A percentile compares a stretch with the other conserved stretches of the same genome.
These are phyloP conservation scores for Amblyjoppa fuscipennis DNA, from an alignment of 2,888 invertebrate species.

Conservation along the genomic window DNA sequence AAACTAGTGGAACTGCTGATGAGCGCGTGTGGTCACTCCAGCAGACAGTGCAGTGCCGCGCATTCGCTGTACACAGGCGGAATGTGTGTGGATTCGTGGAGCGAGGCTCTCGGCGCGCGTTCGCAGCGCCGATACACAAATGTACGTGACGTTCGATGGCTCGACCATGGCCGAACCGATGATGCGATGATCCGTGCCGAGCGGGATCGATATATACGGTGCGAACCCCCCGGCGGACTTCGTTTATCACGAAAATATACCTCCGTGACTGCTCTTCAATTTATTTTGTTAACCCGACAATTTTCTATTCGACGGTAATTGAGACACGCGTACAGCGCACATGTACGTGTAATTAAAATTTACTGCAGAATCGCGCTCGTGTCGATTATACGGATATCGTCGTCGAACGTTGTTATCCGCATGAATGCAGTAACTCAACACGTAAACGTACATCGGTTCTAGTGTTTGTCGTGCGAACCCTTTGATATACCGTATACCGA, in stretches of 20 bases:
- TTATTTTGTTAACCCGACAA: not conserved
- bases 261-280: not conserved
- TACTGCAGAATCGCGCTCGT: not conserved
- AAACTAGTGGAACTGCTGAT: conserved; percentile 17
- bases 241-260: not conserved
- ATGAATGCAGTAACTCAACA: not conserved
- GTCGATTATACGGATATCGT: not conserved
- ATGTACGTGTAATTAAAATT: not conserved
- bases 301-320: not conserved
- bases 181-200: conserved; percentile 47
- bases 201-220: not conserved
- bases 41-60: not conserved
- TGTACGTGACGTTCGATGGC: conserved; percentile 52
- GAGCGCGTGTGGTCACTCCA: conserved; percentile 24
- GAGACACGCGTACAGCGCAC: not conserved
- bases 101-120: not conserved
- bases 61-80: not conserved
- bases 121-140: conserved; percentile 15
- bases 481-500: not conserved
- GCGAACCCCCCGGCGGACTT: not conserved
- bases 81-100: conserved; percentile 9
- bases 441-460: not conserved
- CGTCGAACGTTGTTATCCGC: not conserved
- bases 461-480: not conserved
- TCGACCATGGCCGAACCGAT: conserved; percentile 54